A percentile compares a stretch with the other conserved stretches of the same genome.
Evolutionary conservation across 2,797 vertebrate genomes (phyloP).

Genomic region (Pangasius djambal): DNA sequence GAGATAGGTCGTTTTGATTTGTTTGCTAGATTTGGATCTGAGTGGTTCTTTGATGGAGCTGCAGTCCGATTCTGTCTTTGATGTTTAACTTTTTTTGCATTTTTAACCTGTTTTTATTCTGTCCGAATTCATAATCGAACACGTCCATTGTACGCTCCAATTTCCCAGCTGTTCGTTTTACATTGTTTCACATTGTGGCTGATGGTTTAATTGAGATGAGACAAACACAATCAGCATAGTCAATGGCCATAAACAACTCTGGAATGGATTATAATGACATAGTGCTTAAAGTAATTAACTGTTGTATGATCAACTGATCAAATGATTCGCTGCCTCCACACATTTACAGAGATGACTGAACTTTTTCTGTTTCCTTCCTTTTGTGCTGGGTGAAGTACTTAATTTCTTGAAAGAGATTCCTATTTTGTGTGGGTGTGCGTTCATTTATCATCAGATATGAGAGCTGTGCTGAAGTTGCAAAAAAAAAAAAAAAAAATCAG

Average conservation of each 20-base stretch:
- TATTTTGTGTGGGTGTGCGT: conserved; percentile 62
- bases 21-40: not conserved
- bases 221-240: conserved; percentile 16
- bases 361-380: not conserved
- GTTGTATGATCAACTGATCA: not conserved
- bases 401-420: conserved; percentile 66
- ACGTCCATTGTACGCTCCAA: not conserved
- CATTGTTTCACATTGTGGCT: not conserved
- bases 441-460: conserved; percentile 70
- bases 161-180: conserved; percentile 5
- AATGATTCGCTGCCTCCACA: not conserved
- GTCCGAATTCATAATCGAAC: not conserved
- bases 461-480: conserved; percentile 67
- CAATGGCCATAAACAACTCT: not conserved
- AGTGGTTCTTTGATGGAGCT: not conserved
- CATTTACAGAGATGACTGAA: conserved; percentile 8
- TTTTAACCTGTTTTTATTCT: not conserved
- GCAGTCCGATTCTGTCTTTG: not conserved
- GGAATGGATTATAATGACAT: conserved; percentile 15
- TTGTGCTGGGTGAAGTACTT: conserved; percentile 66
- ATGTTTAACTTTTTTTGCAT: conserved; percentile 18
- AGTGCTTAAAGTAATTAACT: conserved; percentile 23
- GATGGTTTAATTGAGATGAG: conserved; percentile 27
- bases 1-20: not conserved
- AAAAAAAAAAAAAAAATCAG: conserved; percentile 65